Base-by-base conservation (phyloP, 2,113 vertebrate species). In the Oryzias melastigma region DNA sequence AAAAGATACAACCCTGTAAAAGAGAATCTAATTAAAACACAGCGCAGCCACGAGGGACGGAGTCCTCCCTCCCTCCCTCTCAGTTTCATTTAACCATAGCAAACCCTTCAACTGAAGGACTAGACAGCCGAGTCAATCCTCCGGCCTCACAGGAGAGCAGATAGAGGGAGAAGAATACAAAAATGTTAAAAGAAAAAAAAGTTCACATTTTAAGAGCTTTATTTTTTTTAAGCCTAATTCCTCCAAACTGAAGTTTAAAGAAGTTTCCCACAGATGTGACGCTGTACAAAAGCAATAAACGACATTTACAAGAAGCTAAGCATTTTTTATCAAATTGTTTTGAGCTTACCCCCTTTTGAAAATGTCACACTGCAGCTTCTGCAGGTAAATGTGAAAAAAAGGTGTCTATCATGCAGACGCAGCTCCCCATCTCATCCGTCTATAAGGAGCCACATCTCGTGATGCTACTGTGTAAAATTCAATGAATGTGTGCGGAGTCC, bases 21-120 rank as follows among this genome's bases (percentile, higher is more conserved):
- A 87, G 79, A 85, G 69, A 86, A 86, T 86, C 75, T 83, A 88
- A 89, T 87, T 87, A 85, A 86, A 87, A 82, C 70, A 76, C 80
- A 63, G 75, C 70, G 62, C 48, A 71, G 71, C 85, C 85, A 86
- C 77, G 20, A 80, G 86, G 77, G 80, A 81, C 71, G 44, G 44
- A 58, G 68, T 8, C 29, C 45, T 61, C 49, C 0, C 68, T 61
- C 49, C 0, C 68, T 59, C 62, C 20, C 73, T 56, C 55, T 61
- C 14, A 14, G 20, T 66, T 73, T 80, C 66, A 55, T 77, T 80
- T 77, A 78, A 66, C 68, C 77, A 65, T 22, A 52, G 82, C 64
- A 66, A 82, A 57, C 75, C 68, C 75, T 79, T 73, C 47, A 73
- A 62, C 81, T 76, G 74, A 81, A 80, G 57, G 76, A 73, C 78